Evolutionary conservation across 2,888 invertebrate species (phyloP).

Genomic region (Epiblema foenella): DNA sequence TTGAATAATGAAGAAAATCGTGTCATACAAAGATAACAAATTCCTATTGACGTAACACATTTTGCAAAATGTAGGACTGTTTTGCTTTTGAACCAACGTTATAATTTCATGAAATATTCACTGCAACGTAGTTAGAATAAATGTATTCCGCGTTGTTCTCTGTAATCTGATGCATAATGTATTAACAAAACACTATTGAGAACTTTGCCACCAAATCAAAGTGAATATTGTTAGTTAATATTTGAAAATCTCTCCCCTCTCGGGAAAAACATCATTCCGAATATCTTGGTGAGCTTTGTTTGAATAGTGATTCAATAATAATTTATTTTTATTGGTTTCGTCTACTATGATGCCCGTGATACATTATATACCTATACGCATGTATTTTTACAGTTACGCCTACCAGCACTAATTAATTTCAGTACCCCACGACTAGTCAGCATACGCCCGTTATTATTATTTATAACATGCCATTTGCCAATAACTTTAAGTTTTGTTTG

Average conservation of each 20-base stretch:
- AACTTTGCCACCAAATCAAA: neutral
- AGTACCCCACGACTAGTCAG: no score
- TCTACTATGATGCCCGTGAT: no score
- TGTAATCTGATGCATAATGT: slow-evolving; percentile 6
- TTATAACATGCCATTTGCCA: neutral
- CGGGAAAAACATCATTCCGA: no score
- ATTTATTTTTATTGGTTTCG: no score
- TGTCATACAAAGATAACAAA: neutral
- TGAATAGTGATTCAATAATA: no score
- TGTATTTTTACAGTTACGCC: no score
- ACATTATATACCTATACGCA: no score
- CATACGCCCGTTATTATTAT: no score
- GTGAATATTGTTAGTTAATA: neutral
- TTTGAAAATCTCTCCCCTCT: neutral
- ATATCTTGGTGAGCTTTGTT: no score
- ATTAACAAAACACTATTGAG: slow-evolving; percentile 1
- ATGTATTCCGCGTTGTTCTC: slow-evolving; percentile 8
- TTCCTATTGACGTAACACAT: slow-evolving; percentile 5
- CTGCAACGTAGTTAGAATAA: slow-evolving; percentile 8
- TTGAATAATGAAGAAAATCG: no score
- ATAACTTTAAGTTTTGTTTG: slow-evolving; percentile 13
- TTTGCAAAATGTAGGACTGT: neutral
- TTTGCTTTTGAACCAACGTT: neutral
- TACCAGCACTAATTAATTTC: no score
- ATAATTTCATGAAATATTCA: slow-evolving; percentile 8